These are phyloP conservation scores for Acleris holmiana DNA, from an alignment of 2,888 invertebrate species.

Conservation along the genomic window DNA sequence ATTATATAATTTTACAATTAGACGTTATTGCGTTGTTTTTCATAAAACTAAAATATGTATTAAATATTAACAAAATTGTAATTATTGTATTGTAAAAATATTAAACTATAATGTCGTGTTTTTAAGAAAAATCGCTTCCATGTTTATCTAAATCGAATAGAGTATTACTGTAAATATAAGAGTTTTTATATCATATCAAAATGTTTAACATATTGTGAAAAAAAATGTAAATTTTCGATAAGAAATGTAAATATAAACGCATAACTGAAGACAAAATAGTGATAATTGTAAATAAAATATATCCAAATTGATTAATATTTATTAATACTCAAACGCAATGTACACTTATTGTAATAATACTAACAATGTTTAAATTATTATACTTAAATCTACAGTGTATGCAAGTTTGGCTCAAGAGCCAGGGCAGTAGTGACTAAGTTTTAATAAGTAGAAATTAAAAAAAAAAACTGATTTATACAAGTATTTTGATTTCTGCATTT, in stretches of 20 bases:
- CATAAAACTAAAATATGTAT: too few species aligned
- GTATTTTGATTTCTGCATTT: too few species aligned
- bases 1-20: too few species aligned
- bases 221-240: constrained; percentile 45
- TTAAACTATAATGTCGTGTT: constrained; percentile 16
- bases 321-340: constrained; percentile 44
- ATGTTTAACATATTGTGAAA: constrained; percentile 44
- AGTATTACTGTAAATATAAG: constrained; percentile 12
- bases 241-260: constrained; percentile 30
- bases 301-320: constrained; percentile 45
- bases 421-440: constrained; percentile 57
- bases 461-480: too few species aligned
- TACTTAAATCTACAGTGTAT: constrained; percentile 48
- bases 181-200: constrained; percentile 25
- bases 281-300: constrained; percentile 67
- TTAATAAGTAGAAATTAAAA: too few species aligned
- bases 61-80: background rate
- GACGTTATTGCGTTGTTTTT: too few species aligned
- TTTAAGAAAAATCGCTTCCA: constrained; percentile 30
- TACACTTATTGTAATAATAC: background rate
- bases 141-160: constrained; percentile 20
- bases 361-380: background rate
- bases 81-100: constrained; percentile 14
- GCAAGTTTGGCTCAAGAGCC: constrained; percentile 65
- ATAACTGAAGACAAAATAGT: constrained; percentile 67